Conservation (phyloP, 1,140 invertebrate species). For the Aphaenogaster ashmeadi region DNA sequence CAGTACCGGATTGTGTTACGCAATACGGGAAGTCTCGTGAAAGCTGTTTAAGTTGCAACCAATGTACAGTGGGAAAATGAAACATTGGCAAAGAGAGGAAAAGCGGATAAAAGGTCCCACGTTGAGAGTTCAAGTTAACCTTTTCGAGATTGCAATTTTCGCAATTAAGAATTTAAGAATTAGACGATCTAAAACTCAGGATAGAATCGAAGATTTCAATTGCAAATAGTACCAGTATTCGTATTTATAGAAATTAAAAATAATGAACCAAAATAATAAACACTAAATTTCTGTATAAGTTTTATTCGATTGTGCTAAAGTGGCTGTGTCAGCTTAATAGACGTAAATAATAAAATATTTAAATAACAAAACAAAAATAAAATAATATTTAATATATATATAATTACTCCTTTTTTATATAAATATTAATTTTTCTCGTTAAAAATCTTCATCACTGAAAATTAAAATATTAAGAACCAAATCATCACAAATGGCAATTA, state of each 20-base stretch:
- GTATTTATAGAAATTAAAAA: neutral
- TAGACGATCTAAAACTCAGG: neutral
- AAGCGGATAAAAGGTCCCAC: neutral
- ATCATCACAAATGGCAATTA: neutral
- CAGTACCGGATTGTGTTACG: slow-evolving; percentile 12
- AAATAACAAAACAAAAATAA: neutral
- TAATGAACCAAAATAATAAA: neutral
- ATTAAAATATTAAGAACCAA: neutral
- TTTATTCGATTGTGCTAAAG: too few relatives aligned
- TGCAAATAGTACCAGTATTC: neutral
- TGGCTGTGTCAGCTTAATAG: too few relatives aligned
- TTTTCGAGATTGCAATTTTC: neutral
- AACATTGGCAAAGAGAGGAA: neutral
- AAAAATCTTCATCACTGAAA: slow-evolving; percentile 2
- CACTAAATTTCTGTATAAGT: too few relatives aligned
- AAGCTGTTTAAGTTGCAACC: slow-evolving; percentile 18
- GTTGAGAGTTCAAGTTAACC: neutral
- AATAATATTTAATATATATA: neutral
- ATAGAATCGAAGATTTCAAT: neutral
- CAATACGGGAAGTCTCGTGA: slow-evolving; percentile 11
- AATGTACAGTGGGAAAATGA: neutral
- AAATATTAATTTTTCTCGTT: neutral
- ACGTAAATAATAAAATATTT: neutral
- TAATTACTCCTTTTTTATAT: neutral
- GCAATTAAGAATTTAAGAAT: neutral